Conservation (phyloP, 37 sponge, comb jelly and placozoan species). For the Spongia lamella region DNA sequence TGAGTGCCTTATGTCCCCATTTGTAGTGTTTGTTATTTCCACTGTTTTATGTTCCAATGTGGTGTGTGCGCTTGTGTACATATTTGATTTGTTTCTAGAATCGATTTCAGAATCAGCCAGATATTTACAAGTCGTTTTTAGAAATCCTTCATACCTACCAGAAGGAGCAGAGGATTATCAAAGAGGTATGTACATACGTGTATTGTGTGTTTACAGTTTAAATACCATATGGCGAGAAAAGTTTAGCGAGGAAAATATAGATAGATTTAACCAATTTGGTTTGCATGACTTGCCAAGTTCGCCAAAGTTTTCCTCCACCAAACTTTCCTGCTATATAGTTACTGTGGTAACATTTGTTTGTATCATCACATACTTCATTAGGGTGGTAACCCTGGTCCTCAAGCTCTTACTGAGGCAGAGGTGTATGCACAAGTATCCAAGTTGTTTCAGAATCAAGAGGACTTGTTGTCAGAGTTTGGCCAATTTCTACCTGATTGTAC, state of each 20-base stretch:
- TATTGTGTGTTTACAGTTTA: background rate
- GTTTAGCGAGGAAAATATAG: no score
- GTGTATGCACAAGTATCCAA: conserved; percentile 78
- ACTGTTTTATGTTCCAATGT: background rate
- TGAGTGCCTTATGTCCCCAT: no score
- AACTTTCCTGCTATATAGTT: no score
- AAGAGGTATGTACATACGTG: conserved; percentile 48
- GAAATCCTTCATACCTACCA: conserved; percentile 97
- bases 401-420: conserved; percentile 73
- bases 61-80: background rate
- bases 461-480: conserved; percentile 88
- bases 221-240: no score
- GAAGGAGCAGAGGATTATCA: conserved; percentile 83
- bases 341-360: background rate
- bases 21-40: no score
- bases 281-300: no score
- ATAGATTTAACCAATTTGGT: no score
- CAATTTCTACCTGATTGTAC: conserved; percentile 94
- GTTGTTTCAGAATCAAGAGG: conserved; percentile 91
- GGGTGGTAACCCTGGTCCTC: conserved; percentile 26
- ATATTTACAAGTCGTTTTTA: conserved; percentile 92
- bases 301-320: no score
- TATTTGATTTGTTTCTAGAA: conserved; percentile 49
- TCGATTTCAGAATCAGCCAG: conserved; percentile 89
- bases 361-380: conserved; percentile 15